Conservation (phyloP, 2,113 vertebrate genomes). For the Equus przewalskii region DNA sequence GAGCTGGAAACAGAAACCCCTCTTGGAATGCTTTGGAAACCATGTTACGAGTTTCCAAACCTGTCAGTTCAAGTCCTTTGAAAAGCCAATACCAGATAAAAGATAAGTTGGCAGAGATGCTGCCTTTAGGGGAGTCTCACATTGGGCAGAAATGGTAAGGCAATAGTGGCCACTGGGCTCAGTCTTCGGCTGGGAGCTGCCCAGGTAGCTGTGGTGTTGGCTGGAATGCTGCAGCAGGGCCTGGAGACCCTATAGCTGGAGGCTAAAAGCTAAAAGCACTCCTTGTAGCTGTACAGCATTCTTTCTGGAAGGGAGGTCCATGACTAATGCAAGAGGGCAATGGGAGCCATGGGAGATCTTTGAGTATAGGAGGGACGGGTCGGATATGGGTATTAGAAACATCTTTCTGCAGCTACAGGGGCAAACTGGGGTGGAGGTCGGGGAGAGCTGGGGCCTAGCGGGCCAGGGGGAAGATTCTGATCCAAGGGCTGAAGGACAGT, state of each 20-base stretch:
- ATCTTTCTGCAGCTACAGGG: not conserved
- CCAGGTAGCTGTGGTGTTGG: not conserved
- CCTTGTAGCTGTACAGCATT: not conserved
- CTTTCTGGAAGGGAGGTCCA: not conserved
- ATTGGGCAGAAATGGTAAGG: not conserved
- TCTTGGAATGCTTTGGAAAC: not conserved
- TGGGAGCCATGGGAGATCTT: not conserved
- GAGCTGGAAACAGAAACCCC: not conserved
- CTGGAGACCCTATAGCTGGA: not conserved
- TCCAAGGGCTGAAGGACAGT: not conserved
- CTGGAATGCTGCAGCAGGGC: not conserved
- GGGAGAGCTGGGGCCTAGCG: not conserved
- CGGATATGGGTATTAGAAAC: not conserved
- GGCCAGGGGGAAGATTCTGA: not conserved
- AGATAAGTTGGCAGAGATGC: not conserved
- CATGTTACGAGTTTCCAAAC: not conserved
- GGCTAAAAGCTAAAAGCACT: not conserved
- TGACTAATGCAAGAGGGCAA: not conserved
- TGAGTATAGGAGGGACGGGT: not conserved
- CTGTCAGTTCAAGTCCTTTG: not conserved
- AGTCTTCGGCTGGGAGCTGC: not conserved
- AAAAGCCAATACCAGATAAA: not conserved
- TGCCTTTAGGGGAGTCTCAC: not conserved
- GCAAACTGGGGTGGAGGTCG: not conserved
- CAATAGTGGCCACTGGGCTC: not conserved